A percentile compares a stretch with the other conserved stretches of the same genome.
Evolutionary conservation across 2,888 invertebrate genomes (phyloP).

Genomic region (Pemphredon lugubris): DNA sequence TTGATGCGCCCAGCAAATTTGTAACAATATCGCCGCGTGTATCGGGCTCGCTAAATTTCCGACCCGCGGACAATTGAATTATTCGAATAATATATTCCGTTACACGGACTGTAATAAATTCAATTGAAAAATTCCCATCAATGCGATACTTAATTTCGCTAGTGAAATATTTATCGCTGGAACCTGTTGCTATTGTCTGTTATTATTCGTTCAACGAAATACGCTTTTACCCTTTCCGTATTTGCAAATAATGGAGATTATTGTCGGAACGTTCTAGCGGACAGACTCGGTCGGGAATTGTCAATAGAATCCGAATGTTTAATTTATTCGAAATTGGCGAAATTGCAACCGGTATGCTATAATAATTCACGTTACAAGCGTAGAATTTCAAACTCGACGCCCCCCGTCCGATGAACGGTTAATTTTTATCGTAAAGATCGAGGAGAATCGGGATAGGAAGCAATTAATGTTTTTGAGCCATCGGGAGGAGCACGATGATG

Average conservation of each 20-base stretch:
- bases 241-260: neutral
- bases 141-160: conserved; percentile 32
- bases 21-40: neutral
- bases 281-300: no score
- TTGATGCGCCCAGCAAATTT: neutral
- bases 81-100: conserved; percentile 36
- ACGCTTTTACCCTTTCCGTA: no score
- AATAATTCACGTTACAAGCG: no score
- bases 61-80: conserved; percentile 36
- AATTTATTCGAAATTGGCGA: no score
- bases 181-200: conserved; percentile 13
- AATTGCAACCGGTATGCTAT: no score
- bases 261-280: neutral
- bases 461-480: no score
- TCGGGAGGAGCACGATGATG: no score
- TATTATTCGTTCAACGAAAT: conserved; percentile 20
- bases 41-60: conserved; percentile 11
- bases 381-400: no score
- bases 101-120: neutral
- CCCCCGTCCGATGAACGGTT: no score
- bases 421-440: no score
- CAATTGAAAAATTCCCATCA: conserved; percentile 1
- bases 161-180: neutral
- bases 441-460: no score
- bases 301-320: no score